Conservation (phyloP, 1,140 invertebrate species). For the Tyrophagus putrescentiae region DNA sequence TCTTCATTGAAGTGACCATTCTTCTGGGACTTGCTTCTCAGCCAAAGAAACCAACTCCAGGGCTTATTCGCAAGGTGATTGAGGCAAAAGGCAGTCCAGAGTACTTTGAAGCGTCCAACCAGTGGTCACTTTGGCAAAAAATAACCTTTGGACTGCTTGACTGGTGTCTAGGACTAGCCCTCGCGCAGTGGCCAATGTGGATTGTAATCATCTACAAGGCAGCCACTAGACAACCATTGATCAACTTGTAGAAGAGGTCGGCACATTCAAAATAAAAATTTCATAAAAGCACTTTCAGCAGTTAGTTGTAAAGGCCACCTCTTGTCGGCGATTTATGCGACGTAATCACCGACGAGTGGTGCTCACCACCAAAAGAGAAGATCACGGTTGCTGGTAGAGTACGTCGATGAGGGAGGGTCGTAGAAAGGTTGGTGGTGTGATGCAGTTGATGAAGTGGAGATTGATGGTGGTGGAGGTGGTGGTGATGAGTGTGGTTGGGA, state of each 20-base stretch:
- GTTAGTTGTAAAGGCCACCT: too few species aligned
- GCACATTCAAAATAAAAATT: too few species aligned
- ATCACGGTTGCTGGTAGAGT: too few species aligned
- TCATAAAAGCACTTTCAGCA: too few species aligned
- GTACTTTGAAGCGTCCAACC: neutral
- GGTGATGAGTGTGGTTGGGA: neutral
- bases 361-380: too few species aligned
- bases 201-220: neutral
- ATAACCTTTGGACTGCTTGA: neutral
- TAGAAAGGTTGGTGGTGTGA: too few species aligned
- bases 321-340: too few species aligned
- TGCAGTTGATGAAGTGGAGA: too few species aligned
- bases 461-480: neutral
- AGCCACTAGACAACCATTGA: too few species aligned
- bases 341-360: too few species aligned
- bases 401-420: too few species aligned
- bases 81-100: neutral
- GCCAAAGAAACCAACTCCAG: neutral
- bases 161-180: conserved; percentile 3
- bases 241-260: too few species aligned
- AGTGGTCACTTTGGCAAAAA: neutral
- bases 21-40: conserved; percentile 9
- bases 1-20: conserved; percentile 9
- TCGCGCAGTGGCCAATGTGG: conserved; percentile 9
- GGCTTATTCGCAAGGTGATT: neutral